Conservation (phyloP, 1,140 invertebrate species). For the Cyphomyrmex costatus region DNA sequence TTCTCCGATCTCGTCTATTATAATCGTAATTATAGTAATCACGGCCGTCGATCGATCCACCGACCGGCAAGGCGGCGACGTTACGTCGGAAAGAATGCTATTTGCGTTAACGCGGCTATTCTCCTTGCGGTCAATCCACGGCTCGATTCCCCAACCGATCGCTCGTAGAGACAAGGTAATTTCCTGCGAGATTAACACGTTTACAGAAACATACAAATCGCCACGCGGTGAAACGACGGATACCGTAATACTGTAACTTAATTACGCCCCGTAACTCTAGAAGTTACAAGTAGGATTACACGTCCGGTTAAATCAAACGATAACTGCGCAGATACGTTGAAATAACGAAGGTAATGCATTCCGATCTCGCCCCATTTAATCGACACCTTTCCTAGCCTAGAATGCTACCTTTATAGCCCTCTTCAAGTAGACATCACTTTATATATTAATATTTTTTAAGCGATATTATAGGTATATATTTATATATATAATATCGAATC, state of each 20-base stretch:
- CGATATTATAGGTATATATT: no score
- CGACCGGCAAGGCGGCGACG: background rate
- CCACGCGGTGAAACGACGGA: conserved; percentile 7
- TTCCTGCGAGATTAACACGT: conserved; percentile 34
- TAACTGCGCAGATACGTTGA: background rate
- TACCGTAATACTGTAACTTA: conserved; percentile 14
- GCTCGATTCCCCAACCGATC: background rate
- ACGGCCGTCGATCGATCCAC: conserved; percentile 1
- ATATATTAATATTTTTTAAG: background rate
- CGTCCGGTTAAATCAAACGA: background rate
- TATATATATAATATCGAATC: background rate
- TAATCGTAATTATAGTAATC: conserved; percentile 38
- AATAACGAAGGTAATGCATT: background rate
- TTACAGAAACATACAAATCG: conserved; percentile 27
- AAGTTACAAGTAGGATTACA: background rate
- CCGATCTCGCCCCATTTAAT: background rate
- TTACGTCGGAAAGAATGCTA: conserved; percentile 28
- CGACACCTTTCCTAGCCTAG: background rate
- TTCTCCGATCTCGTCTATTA: conserved; percentile 44
- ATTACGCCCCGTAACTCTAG: background rate
- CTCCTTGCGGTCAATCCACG: conserved; percentile 11
- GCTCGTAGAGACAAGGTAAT: conserved; percentile 19
- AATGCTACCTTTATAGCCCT: background rate
- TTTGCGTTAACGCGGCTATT: conserved; percentile 29
- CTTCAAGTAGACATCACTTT: background rate